Evolutionary conservation across 35 echinoderm and acorn worm species (phyloP), one percentile per base, ranked within the genome.

Genomic region (Ophiothrix spiculata): DNA sequence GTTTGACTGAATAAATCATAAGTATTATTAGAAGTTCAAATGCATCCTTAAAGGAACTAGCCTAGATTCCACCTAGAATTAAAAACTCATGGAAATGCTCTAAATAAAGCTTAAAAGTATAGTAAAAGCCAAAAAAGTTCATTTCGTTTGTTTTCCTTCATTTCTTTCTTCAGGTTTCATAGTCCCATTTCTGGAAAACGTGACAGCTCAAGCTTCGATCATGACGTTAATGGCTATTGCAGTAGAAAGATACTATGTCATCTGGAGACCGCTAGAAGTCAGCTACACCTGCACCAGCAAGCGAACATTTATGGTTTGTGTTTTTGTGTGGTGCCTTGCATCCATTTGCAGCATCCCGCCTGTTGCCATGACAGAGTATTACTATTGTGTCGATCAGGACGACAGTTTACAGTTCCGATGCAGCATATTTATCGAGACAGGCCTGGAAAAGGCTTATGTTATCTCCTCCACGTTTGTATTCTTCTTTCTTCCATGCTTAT

Each of bases 231-330:
- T 99, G 10, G 85, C 92, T 12, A 87, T 99, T 8, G 89, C 96
- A 25, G 89, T 91, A 1, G 96, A 99, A 45, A 77, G 96, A 0
- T 94, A 94, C 73, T 99, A 94, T 64, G 96, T 90, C 35, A 99
- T 99, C 42, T 99, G 96, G 40, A 89, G 86, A 29, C 96, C 96
- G 13, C 87, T 99, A 40, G 89, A 91, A 74, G 96, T 87, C 25
- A 88, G 91, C 37, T 94, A 91, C 41, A 91, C 86, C 46, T 99
- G 93, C 83, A 99, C 96, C 1, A 77, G 92, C 31, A 60, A 81
- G 6, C 80, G 92, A 33, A 99, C 96, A 4, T 36, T 99, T 0
- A 63, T 81, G 14, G 87, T 99, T 21, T 99, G 92, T 69, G 56
- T 88, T 25, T 17, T 85, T 8, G 90, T 91, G 10, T 99, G 96